These are phyloP conservation scores for Heliconius cydno DNA, from an alignment of 2,888 invertebrate genomes.

Conservation along the genomic window DNA sequence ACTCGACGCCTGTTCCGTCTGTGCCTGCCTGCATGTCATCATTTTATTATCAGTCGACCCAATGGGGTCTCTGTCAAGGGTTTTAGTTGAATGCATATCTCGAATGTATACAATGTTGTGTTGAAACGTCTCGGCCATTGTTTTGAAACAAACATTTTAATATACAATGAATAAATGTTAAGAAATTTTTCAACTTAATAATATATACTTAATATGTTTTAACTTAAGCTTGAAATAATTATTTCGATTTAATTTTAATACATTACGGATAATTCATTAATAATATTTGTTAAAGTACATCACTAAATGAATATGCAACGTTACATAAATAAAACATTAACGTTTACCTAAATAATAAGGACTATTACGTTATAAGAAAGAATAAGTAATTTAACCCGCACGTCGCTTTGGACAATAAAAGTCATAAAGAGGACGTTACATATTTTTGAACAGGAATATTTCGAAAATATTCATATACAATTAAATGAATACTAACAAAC, in stretches of 20 bases:
- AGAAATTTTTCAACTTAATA: slow-evolving; percentile 3
- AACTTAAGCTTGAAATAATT: neutral
- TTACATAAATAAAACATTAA: neutral
- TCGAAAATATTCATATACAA: neutral
- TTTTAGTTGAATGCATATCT: slow-evolving; percentile 16
- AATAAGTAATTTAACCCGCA: neutral
- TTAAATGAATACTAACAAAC: too few species aligned
- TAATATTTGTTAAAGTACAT: neutral
- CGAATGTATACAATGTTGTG: neutral
- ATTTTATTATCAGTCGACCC: slow-evolving; percentile 20
- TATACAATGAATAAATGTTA: slow-evolving; percentile 14
- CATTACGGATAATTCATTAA: neutral
- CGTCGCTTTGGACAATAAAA: neutral
- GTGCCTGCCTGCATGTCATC: slow-evolving; percentile 11
- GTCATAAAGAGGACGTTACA: neutral
- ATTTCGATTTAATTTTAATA: neutral
- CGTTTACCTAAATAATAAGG: neutral
- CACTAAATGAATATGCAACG: neutral
- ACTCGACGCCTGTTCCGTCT: slow-evolving; percentile 11
- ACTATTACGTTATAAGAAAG: too few species aligned
- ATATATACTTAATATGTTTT: too few species aligned
- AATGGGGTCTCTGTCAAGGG: slow-evolving; percentile 29
- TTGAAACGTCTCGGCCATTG: slow-evolving; percentile 14
- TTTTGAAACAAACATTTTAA: slow-evolving; percentile 20
- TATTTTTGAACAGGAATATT: neutral